Base-by-base conservation (phyloP, 2,113 vertebrate genomes). In the Lethenteron reissneri region DNA sequence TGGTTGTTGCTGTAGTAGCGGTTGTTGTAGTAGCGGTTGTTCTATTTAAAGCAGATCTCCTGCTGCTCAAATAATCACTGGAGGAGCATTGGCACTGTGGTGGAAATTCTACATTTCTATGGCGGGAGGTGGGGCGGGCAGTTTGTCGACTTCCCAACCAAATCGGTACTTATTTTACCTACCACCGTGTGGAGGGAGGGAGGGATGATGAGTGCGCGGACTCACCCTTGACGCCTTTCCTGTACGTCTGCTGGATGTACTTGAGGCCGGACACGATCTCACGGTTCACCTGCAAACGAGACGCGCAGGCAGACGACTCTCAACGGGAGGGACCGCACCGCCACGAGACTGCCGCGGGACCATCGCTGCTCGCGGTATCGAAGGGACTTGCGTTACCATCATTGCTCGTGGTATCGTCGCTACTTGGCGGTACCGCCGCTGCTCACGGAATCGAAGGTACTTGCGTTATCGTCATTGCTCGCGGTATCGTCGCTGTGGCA, bases 251-350 rank as follows among this genome's bases (percentile, higher is more conserved):
- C 76, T 96, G 94, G 21, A 78, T 79, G 72, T 96, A 99, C 81
- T 88, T 97, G 82, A 99, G 78, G 71, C 94, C 94, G 0, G 94
- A 96, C 74, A 99, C 92, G 0, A 99, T 97, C 69, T 99, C 92
- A 64, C 79, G 86, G 83, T 97, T 94, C 58, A 97, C 92, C 94
- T 97, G 83, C 17, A 58, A 14, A 41, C 4, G 25, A 41, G 25
- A 41, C 25, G 25, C 25, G 25, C 25, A 6, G 25, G 25, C 3
- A 41, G 25, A 41, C 25, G 5, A 41, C 5, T 41, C 25, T 41
- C 25, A 70, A 62, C 78, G 12, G 72, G 9, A 74, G 58, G 72
- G 25, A 56, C 1, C 69, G 15, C 57, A 21, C 25, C 25, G 25
- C 25, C 25, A 3, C 25, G 17, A 19, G 17, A 19, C 17, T 19